A percentile compares a stretch with the other conserved stretches of the same genome.
Evolutionary conservation across 2,113 vertebrate genomes (phyloP).

Genomic region (Tragelaphus buxtoni): DNA sequence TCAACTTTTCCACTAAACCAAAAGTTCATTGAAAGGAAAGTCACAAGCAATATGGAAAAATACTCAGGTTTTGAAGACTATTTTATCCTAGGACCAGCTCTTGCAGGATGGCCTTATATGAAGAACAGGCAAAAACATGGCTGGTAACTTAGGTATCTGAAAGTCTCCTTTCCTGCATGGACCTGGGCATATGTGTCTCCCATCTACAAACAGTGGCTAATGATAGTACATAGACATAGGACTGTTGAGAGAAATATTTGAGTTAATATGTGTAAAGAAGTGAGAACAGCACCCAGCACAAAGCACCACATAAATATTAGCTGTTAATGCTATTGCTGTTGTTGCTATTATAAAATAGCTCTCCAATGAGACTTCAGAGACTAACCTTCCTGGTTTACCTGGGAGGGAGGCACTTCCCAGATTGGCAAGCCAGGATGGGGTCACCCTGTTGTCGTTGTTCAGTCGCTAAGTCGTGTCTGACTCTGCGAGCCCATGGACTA

Average conservation of each 20-base stretch:
- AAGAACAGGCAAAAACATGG: not conserved
- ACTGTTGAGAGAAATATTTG: not conserved
- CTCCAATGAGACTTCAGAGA: not conserved
- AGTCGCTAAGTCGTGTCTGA: not conserved
- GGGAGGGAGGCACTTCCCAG: not conserved
- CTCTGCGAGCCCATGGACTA: not conserved
- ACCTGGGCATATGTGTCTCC: not conserved
- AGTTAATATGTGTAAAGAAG: not conserved
- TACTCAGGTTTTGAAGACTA: not conserved
- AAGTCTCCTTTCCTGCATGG: not conserved
- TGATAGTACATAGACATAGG: not conserved
- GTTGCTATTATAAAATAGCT: not conserved
- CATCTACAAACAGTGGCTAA: not conserved
- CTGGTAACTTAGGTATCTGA: not conserved
- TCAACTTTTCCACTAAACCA: not conserved
- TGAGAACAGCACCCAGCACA: not conserved
- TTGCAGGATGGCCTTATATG: not conserved
- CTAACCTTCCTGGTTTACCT: not conserved
- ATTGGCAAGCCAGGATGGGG: not conserved
- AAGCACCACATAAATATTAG: not conserved
- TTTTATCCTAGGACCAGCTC: not conserved
- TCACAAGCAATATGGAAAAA: not conserved
- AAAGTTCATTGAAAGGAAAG: not conserved
- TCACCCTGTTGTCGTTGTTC: not conserved
- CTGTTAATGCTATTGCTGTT: not conserved